Evolutionary conservation across 1,140 invertebrate species (phyloP), one percentile per base, ranked within the genome.

Genomic region (Ips typographus): DNA sequence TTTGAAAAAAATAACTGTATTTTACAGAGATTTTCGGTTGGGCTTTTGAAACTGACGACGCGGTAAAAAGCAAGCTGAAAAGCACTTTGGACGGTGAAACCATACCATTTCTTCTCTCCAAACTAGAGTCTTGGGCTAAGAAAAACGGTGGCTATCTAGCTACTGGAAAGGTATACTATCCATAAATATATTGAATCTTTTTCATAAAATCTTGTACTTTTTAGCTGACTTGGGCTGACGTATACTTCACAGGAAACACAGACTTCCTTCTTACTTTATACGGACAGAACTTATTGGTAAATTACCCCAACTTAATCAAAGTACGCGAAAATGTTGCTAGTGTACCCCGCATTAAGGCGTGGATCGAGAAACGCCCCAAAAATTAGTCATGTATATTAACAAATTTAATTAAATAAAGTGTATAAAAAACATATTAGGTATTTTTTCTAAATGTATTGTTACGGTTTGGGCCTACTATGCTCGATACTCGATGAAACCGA

Each of bases 281-380:
- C 90, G 69, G 86, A 84, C 72, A 79, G 2, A 83, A 89, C 65
- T 76, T 89, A 0, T 73, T 86, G 41, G 85, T 84, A 37, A 85
- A 86, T 2, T 85, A 86, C 71, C 83, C 85, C 2, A 84, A 85
- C 71, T 71, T 90, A 62, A 83, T 85, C 68, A 79, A 79, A n/a
- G 74, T 89, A 1, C 81, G 79, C 2, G 80, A 86, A 2, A 85
- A 84, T 65, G 84, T 90, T 40, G 73, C 83, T 0, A 76, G 77
- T 4, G 59, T 87, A 57, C 88, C 88, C 3, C 74, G 78, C 1
- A 87, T 91, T 71, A 90, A 90, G 73, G 82, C 79, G 7, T 91
- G 88, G 87, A 81, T 90, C 36, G 87, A 84, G 57, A 86, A 85
- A 70, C 83, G 88, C 43, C 88, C 88, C 36, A 40, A 44, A 37